Conservation (phyloP, 2,888 invertebrate genomes). For the Periphyllus acericola region DNA sequence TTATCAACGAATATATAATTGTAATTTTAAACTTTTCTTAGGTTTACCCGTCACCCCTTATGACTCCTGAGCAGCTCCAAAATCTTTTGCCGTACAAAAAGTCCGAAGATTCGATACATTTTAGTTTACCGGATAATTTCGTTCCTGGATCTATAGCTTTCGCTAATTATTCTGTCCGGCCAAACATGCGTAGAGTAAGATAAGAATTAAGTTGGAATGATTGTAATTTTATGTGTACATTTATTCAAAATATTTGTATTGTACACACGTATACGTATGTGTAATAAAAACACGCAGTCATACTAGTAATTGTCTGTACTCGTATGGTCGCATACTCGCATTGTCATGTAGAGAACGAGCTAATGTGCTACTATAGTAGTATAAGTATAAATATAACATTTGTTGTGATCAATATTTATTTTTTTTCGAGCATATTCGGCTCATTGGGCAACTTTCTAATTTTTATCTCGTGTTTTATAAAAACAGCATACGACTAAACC, state of each 20-base stretch:
- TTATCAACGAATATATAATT: too few relatives aligned
- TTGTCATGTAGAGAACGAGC: too few relatives aligned
- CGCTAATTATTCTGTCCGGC: conserved; percentile 37
- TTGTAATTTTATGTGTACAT: not conserved
- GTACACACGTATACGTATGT: not conserved
- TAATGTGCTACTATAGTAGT: too few relatives aligned
- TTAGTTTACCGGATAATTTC: conserved; percentile 52
- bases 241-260: not conserved
- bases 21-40: not conserved
- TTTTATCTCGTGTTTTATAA: too few relatives aligned
- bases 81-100: conserved; percentile 49
- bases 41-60: conserved; percentile 16
- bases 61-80: conserved; percentile 29
- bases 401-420: too few relatives aligned
- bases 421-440: too few relatives aligned
- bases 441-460: too few relatives aligned
- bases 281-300: not conserved
- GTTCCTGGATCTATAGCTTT: conserved; percentile 55
- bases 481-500: conserved; percentile 19
- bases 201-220: not conserved
- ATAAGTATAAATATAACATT: too few relatives aligned
- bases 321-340: too few relatives aligned
- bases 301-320: too few relatives aligned
- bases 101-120: conserved; percentile 21
- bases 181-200: conserved; percentile 45